Evolutionary conservation across 2,113 vertebrate genomes (phyloP).

Genomic region (Ammospiza nelsoni): DNA sequence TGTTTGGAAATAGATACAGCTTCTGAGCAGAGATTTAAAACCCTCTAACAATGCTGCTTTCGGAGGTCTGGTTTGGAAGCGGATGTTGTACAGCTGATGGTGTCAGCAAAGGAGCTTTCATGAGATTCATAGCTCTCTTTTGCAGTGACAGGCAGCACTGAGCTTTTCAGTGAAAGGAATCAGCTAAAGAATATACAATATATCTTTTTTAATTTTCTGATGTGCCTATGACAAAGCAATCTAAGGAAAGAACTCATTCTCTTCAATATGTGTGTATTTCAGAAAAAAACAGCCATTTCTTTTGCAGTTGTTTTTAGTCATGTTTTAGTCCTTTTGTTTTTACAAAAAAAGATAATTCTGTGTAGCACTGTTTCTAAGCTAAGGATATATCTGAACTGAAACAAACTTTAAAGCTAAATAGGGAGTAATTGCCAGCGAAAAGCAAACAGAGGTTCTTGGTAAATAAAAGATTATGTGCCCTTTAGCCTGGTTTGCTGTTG

Average conservation of each 20-base stretch:
- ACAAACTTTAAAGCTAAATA: neutral
- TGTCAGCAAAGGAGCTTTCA: constrained; percentile 45
- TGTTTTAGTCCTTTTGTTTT: neutral
- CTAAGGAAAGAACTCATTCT: constrained; percentile 47
- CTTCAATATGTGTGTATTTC: constrained; percentile 19
- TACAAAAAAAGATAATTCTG: neutral
- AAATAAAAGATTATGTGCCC: neutral
- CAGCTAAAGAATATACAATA: constrained; percentile 54
- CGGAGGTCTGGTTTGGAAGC: constrained; percentile 49
- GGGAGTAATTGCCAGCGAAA: neutral
- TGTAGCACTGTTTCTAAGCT: neutral
- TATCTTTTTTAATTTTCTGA: constrained; percentile 71
- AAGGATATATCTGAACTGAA: constrained; percentile 3
- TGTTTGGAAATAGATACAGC: constrained; percentile 72
- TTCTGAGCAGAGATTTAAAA: constrained; percentile 77
- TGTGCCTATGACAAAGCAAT: constrained; percentile 48
- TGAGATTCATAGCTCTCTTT: constrained; percentile 71
- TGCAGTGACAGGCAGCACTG: constrained; percentile 62
- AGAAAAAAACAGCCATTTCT: neutral
- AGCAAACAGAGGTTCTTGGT: neutral
- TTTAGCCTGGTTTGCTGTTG: constrained; percentile 38
- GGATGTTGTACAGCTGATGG: constrained; percentile 18
- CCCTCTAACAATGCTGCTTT: constrained; percentile 34
- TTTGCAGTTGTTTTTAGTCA: neutral
- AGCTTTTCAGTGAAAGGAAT: constrained; percentile 51